Base-by-base conservation (phyloP, 2,888 invertebrate genomes). In the Scaptodrosophila latifasciaeformis region DNA sequence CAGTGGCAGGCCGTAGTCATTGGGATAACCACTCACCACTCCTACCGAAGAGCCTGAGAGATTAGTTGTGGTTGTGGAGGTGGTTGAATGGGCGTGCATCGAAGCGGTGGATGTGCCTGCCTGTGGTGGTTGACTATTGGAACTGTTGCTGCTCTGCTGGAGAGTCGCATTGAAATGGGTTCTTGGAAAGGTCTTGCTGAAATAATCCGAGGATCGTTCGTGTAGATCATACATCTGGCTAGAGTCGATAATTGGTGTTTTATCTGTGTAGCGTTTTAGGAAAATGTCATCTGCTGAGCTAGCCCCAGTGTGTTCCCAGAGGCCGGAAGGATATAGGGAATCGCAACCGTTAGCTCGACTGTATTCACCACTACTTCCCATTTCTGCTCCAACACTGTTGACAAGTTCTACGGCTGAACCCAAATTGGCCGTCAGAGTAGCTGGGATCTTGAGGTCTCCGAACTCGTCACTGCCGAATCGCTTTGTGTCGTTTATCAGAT, bases 401-500 rank as follows among this genome's bases (percentile, higher is more conserved):
- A 58, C 87, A 4, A 89, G 87, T 44, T 89, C 89, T 4, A 88
- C 87, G 17, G 59, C 87, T 2, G 88, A 87, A n/a, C 56, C 88
- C 2, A 88, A 88, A 37, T 89, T 88, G 5, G 89, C 88, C 59
- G 88, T 88, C 6, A 84, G 56, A 24, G 82, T 79, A 2, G 81
- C 64, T 1, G 86, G 82, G 21, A 84, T 76, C 34, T 83, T 83
- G 1, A 85, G 67, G 31, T 86, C 85, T 0, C 85, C 81, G 46
- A 88, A 84, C 56, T 89, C 89, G 13, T 86, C 88, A 57, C 88
- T 88, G 59, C 90, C 91, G 55, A 90, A 89, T 43, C 91, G 89
- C 83, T 91, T 90, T 2, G 94, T 94, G 81, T 95, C 95, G 79
- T 93, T 93, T 78, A 95, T 95, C 62, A 95, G 88, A 85, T 95